Base-by-base conservation (phyloP, 2,888 invertebrate species). In the Drosophila nr. perissopoda region DNA sequence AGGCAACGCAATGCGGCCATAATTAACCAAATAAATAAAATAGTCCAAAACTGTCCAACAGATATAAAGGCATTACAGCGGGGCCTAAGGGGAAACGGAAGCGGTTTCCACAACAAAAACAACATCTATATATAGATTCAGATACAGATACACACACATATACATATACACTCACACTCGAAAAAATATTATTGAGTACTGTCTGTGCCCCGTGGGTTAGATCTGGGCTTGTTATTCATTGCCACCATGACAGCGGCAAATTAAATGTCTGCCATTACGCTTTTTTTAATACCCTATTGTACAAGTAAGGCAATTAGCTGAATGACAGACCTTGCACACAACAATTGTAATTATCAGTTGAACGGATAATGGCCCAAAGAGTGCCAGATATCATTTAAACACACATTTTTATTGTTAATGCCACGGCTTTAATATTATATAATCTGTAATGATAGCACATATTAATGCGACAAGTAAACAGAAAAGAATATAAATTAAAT, bases 11-110 rank as follows among this genome's bases (percentile, higher is more conserved):
- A 68, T 70, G 72, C 73, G 73, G 63, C 81, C 83, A 88, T 85
- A 88, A 85, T 85, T 89, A 85, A 85, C 88, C 90, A 88, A 83
- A 85, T 90, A 89, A 89, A 90, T 89, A 89, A 85, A 86, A 86
- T 81, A 86, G 78, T 70, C 74, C 74, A 88, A 79, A 74, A 74
- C 70, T 74, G 88, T 66, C 71, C 81, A 64, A 40, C 81, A 59
- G 73, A 68, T 77, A 77, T 65, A 59, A 61, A 63, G 59, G 81
- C 58, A 73, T 65, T 81, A 72, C 56, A 36, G 16, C 31, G 13
- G 38, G 40, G 67, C 77, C 81, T 67, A 77, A 77, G 77, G 81
- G 81, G 67, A 81, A 78, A 52, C 81, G 81, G 77, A 78, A 72
- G 63, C 53, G 64, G 31, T 31, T 27, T 38, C 27, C 54, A 69